Base-by-base conservation (phyloP, 2,888 invertebrate genomes). In the Agapetus fuscipes region DNA sequence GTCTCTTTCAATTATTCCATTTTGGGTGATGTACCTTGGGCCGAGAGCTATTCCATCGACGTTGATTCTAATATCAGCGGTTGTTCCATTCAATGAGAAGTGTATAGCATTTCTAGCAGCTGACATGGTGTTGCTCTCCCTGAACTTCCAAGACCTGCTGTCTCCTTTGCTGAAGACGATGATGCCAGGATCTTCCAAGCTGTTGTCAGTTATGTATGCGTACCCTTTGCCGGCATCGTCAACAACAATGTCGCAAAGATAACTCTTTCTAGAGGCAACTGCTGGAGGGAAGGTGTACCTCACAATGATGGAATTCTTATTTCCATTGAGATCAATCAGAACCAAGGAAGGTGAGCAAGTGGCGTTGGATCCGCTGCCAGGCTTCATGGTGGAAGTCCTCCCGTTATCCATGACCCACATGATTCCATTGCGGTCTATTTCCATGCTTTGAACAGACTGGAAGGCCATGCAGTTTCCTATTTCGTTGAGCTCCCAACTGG, bases 381-480 rank as follows among this genome's bases (percentile, higher is more conserved):
- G 61, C 1, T 72, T 70, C 46, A 81, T 62, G 2, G 78, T 80
- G 7, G 72, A 72, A 1, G 76, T 69, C 41, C 79, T 66, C 0
- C 84, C 84, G 34, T 77, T 76, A 49, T 83, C 83, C 33, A 81
- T 66, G 20, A 75, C 71, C 72, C 79, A 81, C 71, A 84, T 73
- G 9, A 78, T 60, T 3, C 83, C 82, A 44, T 71, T 70, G 2
- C 72, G 70, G 57, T 85, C 83, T 31, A 84, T 76, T 55, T 84
- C 83, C 48, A 84, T 64, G 50, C 79, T 79, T 57, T 83, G 83
- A 15, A 84, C 82, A 53, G 78, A 80, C 56, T 85, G 84, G 43
- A 86, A 63, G 1, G 79, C 74, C 11, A 62, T 58, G 58, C 84
- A 84, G 53, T 83, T 74, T 1, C 78, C 80, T 30, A 78, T 45